These are phyloP conservation scores for Eucriotettix oculatus DNA, from an alignment of 2,888 invertebrate genomes.

Conservation along the genomic window DNA sequence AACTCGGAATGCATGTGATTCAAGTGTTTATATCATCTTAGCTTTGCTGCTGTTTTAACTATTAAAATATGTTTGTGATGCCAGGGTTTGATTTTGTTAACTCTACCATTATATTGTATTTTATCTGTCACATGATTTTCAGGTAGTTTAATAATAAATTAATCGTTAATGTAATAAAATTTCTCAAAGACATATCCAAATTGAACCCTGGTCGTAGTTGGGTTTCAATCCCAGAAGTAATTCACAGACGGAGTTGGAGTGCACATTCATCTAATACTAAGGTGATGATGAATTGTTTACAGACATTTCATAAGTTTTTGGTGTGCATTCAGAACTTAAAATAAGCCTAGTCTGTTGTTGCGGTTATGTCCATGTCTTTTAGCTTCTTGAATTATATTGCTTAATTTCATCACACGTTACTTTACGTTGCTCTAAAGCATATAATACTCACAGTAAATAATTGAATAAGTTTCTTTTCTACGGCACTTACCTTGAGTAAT, in stretches of 20 bases:
- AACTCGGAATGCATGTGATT: not conserved
- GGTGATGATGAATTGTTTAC: not conserved
- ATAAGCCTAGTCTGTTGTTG: conserved; percentile 7
- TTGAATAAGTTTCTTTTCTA: conserved; percentile 41
- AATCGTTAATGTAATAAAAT: not conserved
- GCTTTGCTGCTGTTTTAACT: not conserved
- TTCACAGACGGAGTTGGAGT: not conserved
- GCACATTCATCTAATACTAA: conserved; percentile 1
- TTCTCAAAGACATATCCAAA: not conserved
- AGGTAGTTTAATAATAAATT: too few relatives aligned
- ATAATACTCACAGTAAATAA: conserved; percentile 18
- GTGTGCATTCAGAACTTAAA: conserved; percentile 6
- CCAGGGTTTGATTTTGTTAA: not conserved
- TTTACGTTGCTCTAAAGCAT: conserved; percentile 20
- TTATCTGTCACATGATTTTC: too few relatives aligned
- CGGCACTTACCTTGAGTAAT: conserved; percentile 33
- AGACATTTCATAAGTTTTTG: conserved; percentile 1
- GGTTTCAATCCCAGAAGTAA: not conserved
- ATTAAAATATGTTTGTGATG: not conserved
- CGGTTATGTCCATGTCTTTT: conserved; percentile 12
- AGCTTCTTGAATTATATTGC: conserved; percentile 25
- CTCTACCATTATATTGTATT: not conserved
- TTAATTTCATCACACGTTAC: conserved; percentile 21
- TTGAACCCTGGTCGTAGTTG: not conserved
- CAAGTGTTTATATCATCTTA: too few relatives aligned